Evolutionary conservation across 2,797 vertebrate species (phyloP).

Genomic region (Eptatretus atami): DNA sequence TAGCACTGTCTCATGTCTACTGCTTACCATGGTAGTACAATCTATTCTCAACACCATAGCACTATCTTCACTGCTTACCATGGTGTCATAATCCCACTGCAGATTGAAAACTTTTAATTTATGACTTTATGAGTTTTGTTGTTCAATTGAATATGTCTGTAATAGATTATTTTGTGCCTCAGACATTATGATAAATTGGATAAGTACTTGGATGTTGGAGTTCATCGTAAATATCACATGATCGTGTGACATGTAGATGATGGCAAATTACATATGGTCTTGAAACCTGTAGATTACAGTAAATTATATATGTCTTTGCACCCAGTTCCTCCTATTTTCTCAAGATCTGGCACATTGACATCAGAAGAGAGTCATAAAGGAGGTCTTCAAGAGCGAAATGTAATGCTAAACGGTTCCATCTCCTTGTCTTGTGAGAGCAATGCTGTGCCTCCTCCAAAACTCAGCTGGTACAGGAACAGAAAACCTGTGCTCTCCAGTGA

Average conservation of each 20-base stretch:
- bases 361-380: no score
- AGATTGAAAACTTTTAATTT: no score
- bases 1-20: no score
- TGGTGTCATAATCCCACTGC: no score
- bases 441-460: slow-evolving; percentile 54
- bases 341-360: slow-evolving; percentile 13
- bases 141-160: neutral
- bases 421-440: slow-evolving; percentile 75
- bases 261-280: neutral
- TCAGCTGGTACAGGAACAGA: slow-evolving; percentile 81
- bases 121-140: neutral
- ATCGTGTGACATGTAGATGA: neutral
- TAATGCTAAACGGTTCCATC: slow-evolving; percentile 55
- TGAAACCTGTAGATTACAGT: neutral
- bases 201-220: neutral
- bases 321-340: slow-evolving; percentile 66
- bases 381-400: slow-evolving; percentile 18
- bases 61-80: no score
- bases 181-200: neutral
- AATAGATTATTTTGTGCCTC: neutral
- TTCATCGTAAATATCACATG: neutral
- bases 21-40: no score
- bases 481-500: slow-evolving; percentile 30
- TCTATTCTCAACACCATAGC: no score
- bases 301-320: neutral